phyloP scores from a whole-genome alignment of 2,113 vertebrate genomes.

The Chunga burmeisteri region DNA sequence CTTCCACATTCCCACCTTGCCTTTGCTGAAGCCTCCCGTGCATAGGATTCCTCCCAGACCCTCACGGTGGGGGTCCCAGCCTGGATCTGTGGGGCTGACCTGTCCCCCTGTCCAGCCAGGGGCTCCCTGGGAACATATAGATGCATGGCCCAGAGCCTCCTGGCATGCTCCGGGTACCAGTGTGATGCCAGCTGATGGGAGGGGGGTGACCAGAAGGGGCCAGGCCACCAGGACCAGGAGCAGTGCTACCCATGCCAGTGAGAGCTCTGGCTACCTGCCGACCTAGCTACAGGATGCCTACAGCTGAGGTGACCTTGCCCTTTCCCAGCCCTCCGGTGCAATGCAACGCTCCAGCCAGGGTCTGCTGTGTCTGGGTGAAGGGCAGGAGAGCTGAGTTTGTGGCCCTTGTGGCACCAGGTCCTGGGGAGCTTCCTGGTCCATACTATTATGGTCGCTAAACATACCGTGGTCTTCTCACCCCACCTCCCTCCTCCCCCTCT shows the following conservation, averaged over 20 bases:
- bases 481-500: neutral
- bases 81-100: neutral
- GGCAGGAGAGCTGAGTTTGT: neutral
- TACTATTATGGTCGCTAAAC: rapidly evolving
- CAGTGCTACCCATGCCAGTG: neutral
- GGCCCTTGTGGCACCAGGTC: neutral
- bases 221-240: neutral
- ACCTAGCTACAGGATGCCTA: neutral
- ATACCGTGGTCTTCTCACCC: neutral
- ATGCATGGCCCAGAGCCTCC: neutral
- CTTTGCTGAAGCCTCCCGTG: rapidly evolving
- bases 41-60: neutral
- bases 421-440: neutral
- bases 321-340: rapidly evolving
- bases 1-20: neutral
- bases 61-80: neutral
- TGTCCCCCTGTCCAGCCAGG: neutral
- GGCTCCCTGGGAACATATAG: neutral
- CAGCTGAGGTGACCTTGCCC: neutral
- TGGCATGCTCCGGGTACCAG: rapidly evolving
- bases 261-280: neutral
- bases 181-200: neutral
- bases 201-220: neutral
- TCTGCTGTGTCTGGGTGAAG: neutral
- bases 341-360: neutral